phyloP scores from a whole-genome alignment of 2,113 vertebrate genomes.

The Semnornis frantzii region DNA sequence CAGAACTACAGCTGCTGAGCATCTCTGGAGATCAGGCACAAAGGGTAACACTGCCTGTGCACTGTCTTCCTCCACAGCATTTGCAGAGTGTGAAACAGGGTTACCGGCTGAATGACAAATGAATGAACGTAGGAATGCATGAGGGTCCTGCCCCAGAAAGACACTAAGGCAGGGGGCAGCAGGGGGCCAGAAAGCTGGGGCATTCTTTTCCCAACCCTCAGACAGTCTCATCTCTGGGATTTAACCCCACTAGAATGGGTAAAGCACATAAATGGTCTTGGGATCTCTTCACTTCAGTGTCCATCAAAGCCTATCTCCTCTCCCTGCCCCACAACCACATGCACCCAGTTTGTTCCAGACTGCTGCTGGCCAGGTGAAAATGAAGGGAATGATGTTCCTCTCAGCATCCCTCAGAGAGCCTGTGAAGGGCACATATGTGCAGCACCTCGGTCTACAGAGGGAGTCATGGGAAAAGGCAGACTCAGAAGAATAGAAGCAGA shows the following conservation, averaged over 20 bases:
- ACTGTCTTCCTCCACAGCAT: neutral
- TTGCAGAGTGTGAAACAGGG: neutral
- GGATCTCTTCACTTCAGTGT: neutral
- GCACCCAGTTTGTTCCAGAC: neutral
- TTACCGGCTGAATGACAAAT: neutral
- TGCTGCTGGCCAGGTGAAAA: neutral
- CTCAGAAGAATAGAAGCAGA: neutral
- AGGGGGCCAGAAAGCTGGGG: neutral
- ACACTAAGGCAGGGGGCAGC: neutral
- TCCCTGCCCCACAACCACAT: neutral
- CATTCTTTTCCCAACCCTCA: neutral
- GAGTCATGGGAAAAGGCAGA: neutral
- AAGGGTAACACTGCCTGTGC: neutral
- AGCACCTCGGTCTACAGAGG: neutral
- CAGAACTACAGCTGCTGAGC: neutral
- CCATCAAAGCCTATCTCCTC: neutral
- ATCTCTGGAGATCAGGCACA: neutral
- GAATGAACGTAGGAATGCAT: neutral
- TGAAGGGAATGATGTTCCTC: neutral
- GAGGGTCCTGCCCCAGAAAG: neutral
- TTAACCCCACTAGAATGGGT: neutral
- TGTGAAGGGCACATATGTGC: neutral
- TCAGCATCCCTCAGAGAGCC: neutral
- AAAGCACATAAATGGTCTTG: neutral
- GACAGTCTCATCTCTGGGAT: neutral